Evolutionary conservation across 2,797 vertebrate genomes (phyloP), one percentile per base, ranked within the genome.

Genomic region (Myotis daubentonii): DNA sequence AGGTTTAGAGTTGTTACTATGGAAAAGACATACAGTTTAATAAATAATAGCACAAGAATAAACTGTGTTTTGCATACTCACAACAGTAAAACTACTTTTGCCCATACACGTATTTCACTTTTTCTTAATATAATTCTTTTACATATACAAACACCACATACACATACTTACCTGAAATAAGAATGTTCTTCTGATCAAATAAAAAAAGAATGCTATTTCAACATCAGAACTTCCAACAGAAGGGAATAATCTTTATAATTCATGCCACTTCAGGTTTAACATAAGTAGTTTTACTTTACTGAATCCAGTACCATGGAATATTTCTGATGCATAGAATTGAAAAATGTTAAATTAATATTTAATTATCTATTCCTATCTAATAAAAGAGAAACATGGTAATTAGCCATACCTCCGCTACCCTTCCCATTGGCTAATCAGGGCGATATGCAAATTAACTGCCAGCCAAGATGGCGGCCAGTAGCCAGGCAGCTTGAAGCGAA

Each of bases 141-240:
- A 74, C 11, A 66, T 4, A 60, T 51, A 41, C 95, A 94, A 94
- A 95, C 92, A 17, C 12, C 55, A 60, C 36, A 60, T 89, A 70
- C 38, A 36, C 16, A 57, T 51, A 80, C 36, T 93, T 62, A 72
- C 17, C 3, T 68, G 8, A 92, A 96, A 87, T 78, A 68, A 82
- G 22, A 78, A 62, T 51, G 93, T 85, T 95, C 36, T 91, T 62
- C 36, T 12, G 0, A 95, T 93, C 16, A 95, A 95, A 90, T 81
- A 65, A 4, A 70, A 90, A 60, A 51, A 94, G 51, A 90, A 89
- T 82, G 68, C 36, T 92, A 97, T 94, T 97, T 97, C 79, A 97
- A n/a, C 19, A 80, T 83, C 92, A 94, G 36, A 12, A 75, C 28
- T 94, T 83, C 44, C 47, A 0, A 3, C 80, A 95, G 49, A 87